These are phyloP conservation scores for Acrocyrtus sp. DNA, from an alignment of 2,888 invertebrate species.

Conservation along the genomic window DNA sequence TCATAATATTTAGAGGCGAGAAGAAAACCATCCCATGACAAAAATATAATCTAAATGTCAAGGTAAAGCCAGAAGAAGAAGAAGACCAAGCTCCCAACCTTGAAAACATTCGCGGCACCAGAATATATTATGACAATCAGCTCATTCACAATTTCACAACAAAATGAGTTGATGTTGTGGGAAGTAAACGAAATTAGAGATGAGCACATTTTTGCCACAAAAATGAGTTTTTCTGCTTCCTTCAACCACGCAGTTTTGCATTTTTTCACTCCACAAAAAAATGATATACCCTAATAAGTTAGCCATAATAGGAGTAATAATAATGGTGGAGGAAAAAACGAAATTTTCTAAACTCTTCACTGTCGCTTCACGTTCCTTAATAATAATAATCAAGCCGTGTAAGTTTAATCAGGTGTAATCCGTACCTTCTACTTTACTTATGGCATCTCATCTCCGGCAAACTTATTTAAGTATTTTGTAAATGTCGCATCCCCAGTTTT, in stretches of 20 bases:
- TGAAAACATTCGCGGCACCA: no score
- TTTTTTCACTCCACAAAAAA: no score
- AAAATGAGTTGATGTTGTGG: conserved; percentile 16
- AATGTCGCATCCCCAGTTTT: no score
- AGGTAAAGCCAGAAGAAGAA: no score
- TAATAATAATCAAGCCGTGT: not conserved
- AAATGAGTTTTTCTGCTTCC: conserved; percentile 27
- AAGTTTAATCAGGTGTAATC: not conserved
- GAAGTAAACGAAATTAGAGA: conserved; percentile 20
- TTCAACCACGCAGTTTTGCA: no score
- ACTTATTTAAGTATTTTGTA: no score
- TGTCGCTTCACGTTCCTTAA: conserved; percentile 1
- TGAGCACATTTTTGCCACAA: conserved; percentile 35
- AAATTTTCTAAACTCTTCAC: not conserved
- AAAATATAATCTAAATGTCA: conserved; percentile 26
- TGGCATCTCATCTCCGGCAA: no score
- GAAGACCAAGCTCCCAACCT: conserved; percentile 12
- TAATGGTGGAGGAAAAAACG: not conserved
- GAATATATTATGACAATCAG: conserved; percentile 11
- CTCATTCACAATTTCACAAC: not conserved
- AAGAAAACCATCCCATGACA: not conserved
- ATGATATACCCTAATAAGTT: not conserved
- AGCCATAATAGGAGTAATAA: not conserved
- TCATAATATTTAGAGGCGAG: not conserved
- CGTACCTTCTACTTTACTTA: no score